These are phyloP conservation scores for Alviniconcha strummeri DNA, from an alignment of 2,888 invertebrate genomes.

Conservation along the genomic window DNA sequence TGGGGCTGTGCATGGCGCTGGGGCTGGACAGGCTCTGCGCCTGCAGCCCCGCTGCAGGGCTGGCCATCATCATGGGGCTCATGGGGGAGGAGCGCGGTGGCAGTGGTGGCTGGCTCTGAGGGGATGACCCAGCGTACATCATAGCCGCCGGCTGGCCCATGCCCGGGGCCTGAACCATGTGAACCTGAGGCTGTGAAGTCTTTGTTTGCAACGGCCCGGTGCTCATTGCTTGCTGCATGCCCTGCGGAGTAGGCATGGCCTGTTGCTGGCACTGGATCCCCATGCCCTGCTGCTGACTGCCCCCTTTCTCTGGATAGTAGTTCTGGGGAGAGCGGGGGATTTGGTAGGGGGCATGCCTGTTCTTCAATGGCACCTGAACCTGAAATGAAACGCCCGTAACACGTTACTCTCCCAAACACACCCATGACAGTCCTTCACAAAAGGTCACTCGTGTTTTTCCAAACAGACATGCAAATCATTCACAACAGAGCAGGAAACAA, in stretches of 20 bases:
- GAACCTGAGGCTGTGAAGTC: slow-evolving; percentile 39
- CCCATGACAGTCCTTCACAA: not conserved
- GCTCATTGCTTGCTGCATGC: slow-evolving; percentile 32
- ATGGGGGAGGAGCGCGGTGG: slow-evolving; percentile 58
- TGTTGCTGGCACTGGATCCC: slow-evolving; percentile 33
- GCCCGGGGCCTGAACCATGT: slow-evolving; percentile 14
- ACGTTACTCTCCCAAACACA: not conserved
- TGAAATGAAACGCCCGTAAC: slow-evolving; percentile 14
- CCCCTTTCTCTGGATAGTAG: slow-evolving; percentile 37
- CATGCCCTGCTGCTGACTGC: slow-evolving; percentile 28
- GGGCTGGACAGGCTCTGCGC: slow-evolving; percentile 59
- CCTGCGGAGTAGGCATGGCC: slow-evolving; percentile 25
- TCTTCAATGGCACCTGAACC: slow-evolving; percentile 63
- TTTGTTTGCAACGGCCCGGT: slow-evolving; percentile 29
- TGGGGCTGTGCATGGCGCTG: slow-evolving; percentile 63
- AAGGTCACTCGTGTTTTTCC: too few species aligned
- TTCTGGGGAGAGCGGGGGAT: slow-evolving; percentile 60
- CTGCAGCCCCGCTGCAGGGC: slow-evolving; percentile 65
- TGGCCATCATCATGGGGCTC: slow-evolving; percentile 58
- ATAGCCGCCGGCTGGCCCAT: slow-evolving; percentile 31
- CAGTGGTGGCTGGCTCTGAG: slow-evolving; percentile 44
- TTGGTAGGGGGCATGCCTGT: slow-evolving; percentile 63
- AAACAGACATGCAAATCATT: not conserved
- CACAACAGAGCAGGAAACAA: not conserved
- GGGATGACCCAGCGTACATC: slow-evolving; percentile 49